phyloP scores from a whole-genome alignment of 1,140 invertebrate species.

The Chelonus insularis region DNA sequence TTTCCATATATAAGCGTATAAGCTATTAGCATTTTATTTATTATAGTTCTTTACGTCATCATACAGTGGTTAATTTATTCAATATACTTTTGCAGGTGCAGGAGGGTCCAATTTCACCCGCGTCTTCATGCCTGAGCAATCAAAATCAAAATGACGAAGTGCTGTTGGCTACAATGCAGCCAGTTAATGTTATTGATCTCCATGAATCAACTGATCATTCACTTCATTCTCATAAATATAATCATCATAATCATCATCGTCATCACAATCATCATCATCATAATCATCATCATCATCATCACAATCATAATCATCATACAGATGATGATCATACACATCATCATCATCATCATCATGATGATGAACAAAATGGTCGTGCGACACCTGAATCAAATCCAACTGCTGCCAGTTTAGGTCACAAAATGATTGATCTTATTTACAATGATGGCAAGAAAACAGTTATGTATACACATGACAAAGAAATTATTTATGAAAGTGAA shows the following conservation, averaged over 20 bases:
- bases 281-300: constrained; percentile 41
- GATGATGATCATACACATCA: constrained; percentile 35
- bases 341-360: constrained; percentile 29
- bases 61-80: too few relatives aligned
- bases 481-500: constrained; percentile 59
- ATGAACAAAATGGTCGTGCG: constrained; percentile 60
- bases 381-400: constrained; percentile 60
- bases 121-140: constrained; percentile 56
- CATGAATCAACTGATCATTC: constrained; percentile 64
- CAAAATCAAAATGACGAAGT: constrained; percentile 61
- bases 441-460: constrained; percentile 80
- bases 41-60: neutral
- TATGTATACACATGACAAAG: constrained; percentile 69
- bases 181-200: constrained; percentile 68
- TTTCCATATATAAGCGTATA: too few relatives aligned
- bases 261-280: constrained; percentile 48
- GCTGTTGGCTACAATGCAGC: constrained; percentile 76
- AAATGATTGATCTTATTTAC: constrained; percentile 76
- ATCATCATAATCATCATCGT: constrained; percentile 47
- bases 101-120: constrained; percentile 55
- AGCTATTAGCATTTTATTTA: too few relatives aligned
- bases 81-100: constrained; percentile 48
- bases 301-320: constrained; percentile 36
- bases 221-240: constrained; percentile 62
- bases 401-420: constrained; percentile 67